phyloP scores from a whole-genome alignment of 2,797 vertebrate species.

The Erethizon dorsatum region DNA sequence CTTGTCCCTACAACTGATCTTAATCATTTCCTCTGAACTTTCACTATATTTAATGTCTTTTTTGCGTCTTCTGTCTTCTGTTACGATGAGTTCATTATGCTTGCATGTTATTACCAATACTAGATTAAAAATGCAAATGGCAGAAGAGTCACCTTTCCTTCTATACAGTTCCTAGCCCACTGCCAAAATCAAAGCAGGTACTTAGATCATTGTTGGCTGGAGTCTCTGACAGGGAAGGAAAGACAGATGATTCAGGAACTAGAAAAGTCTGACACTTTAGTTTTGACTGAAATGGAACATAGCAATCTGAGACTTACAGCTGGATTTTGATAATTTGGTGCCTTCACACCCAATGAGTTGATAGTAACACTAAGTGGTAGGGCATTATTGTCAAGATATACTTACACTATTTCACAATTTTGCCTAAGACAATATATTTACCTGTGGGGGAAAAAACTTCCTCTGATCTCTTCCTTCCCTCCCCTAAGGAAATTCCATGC shows the following conservation, averaged over 20 bases:
- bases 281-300: neutral
- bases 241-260: neutral
- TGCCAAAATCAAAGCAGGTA: slow-evolving; percentile 6
- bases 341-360: neutral
- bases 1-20: neutral
- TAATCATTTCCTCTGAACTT: slow-evolving; percentile 48
- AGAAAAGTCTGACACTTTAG: neutral
- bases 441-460: neutral
- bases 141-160: neutral
- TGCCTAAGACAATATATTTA: slow-evolving; percentile 7
- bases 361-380: neutral
- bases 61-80: neutral
- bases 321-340: slow-evolving; percentile 4
- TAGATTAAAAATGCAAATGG: neutral
- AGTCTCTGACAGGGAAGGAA: neutral
- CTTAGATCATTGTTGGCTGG: neutral
- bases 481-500: slow-evolving; percentile 19
- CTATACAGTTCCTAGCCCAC: neutral
- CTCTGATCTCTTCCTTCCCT: neutral
- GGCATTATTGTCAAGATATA: neutral
- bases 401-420: slow-evolving; percentile 24
- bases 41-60: neutral
- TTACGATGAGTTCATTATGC: neutral
- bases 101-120: neutral
- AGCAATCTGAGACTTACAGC: neutral